Percentiles rank a stretch among this genome's conserved stretches.
Conservation (phyloP, 2,888 invertebrate species). For the Leucozona laternaria region DNA sequence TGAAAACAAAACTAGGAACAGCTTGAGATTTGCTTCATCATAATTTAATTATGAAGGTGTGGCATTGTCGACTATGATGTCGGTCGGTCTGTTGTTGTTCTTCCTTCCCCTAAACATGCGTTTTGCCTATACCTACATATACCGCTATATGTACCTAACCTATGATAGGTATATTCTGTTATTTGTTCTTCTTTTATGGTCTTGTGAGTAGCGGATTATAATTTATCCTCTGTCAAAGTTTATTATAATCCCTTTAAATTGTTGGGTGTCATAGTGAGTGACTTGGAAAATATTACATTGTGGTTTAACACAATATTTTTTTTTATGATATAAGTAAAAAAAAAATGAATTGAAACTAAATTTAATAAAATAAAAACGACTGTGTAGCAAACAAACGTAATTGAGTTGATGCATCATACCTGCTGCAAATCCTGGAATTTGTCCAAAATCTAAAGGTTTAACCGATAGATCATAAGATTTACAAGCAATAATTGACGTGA, state of each 20-base stretch:
- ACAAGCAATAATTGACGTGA: too few species aligned
- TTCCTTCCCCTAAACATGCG: constrained; percentile 21
- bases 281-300: constrained; percentile 45
- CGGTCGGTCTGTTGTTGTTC: constrained; percentile 19
- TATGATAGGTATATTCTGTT: constrained; percentile 3
- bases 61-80: constrained; percentile 42
- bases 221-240: constrained; percentile 71
- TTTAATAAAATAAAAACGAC: too few species aligned
- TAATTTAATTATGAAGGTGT: constrained; percentile 76
- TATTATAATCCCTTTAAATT: constrained; percentile 64
- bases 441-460: too few species aligned
- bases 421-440: too few species aligned
- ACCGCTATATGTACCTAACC: background rate
- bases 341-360: too few species aligned
- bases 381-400: too few species aligned
- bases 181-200: constrained; percentile 26
- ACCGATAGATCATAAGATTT: too few species aligned
- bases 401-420: too few species aligned
- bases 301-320: constrained; percentile 27
- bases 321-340: background rate
- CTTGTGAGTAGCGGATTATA: constrained; percentile 54
- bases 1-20: constrained; percentile 44
- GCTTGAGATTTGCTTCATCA: constrained; percentile 74
- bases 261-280: constrained; percentile 61
- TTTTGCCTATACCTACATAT: background rate